Conservation (phyloP, 2,113 vertebrate genomes). For the Cepphus grylle region DNA sequence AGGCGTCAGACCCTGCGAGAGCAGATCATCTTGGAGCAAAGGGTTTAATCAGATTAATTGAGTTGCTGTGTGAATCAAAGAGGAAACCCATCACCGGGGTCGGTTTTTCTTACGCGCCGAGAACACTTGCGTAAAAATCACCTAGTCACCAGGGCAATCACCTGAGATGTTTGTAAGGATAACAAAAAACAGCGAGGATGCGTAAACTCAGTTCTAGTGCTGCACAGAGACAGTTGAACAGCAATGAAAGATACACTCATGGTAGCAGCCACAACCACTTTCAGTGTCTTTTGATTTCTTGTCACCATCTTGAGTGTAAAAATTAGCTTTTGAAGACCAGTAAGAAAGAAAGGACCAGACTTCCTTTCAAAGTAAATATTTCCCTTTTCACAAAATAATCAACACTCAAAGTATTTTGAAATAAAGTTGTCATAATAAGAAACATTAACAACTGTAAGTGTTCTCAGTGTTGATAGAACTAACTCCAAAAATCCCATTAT, state of each 20-base stretch:
- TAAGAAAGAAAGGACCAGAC: not conserved
- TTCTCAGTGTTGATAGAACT: not conserved
- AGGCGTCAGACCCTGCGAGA: not conserved
- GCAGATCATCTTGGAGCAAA: not conserved
- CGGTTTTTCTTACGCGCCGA: rapidly evolving
- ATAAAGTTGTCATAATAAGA: not conserved
- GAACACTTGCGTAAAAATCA: not conserved
- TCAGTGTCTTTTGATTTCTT: not conserved
- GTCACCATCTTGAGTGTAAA: not conserved
- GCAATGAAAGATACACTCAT: rapidly evolving
- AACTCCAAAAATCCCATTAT: not conserved
- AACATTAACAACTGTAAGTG: not conserved
- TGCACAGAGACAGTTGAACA: not conserved
- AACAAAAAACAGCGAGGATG: not conserved
- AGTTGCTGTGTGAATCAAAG: not conserved
- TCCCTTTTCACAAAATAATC: not conserved
- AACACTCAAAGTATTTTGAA: not conserved
- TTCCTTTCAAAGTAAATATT: not conserved
- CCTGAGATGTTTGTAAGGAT: not conserved
- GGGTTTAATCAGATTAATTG: not conserved
- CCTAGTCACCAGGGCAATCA: rapidly evolving
- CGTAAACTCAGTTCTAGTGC: not conserved
- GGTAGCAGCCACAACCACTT: not conserved
- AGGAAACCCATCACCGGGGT: rapidly evolving
- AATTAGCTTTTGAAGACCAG: not conserved